Conservation (phyloP, 2,797 vertebrate genomes). For the Silurus aristotelis region DNA sequence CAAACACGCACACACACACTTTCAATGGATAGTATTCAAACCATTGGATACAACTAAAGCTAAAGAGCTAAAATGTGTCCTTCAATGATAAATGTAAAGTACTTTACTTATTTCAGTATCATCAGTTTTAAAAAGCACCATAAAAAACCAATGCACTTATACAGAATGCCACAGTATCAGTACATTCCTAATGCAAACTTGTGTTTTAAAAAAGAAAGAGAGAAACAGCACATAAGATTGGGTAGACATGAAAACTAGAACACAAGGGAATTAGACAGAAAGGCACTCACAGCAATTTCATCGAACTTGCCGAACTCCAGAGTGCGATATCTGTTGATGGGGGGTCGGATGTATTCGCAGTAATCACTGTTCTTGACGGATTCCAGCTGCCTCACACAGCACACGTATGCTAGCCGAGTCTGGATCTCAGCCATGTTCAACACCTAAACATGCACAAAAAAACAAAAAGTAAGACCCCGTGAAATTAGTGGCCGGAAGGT, state of each 20-base stretch:
- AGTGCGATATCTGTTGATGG: constrained; percentile 89
- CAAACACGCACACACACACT: neutral
- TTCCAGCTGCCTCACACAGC: constrained; percentile 93
- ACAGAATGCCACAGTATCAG: neutral
- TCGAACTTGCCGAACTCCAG: constrained; percentile 94
- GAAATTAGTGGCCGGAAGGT: neutral
- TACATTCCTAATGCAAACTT: neutral
- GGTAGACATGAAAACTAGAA: neutral
- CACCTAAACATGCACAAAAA: constrained; percentile 74
- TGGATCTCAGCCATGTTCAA: constrained; percentile 97
- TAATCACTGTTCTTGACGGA: constrained; percentile 91
- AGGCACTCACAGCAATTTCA: constrained; percentile 88
- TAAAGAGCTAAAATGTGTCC: neutral
- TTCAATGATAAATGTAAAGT: neutral
- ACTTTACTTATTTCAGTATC: neutral
- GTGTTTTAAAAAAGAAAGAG: neutral
- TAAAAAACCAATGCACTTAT: neutral
- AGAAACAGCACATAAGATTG: neutral
- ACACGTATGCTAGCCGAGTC: constrained; percentile 91
- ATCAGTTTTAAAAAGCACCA: neutral
- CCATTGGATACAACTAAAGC: neutral
- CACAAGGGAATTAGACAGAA: neutral
- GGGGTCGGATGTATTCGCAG: constrained; percentile 92
- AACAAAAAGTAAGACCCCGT: neutral
- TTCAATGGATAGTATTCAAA: neutral